Conservation (phyloP, 2,888 invertebrate species). For the Catocala fraxini region DNA sequence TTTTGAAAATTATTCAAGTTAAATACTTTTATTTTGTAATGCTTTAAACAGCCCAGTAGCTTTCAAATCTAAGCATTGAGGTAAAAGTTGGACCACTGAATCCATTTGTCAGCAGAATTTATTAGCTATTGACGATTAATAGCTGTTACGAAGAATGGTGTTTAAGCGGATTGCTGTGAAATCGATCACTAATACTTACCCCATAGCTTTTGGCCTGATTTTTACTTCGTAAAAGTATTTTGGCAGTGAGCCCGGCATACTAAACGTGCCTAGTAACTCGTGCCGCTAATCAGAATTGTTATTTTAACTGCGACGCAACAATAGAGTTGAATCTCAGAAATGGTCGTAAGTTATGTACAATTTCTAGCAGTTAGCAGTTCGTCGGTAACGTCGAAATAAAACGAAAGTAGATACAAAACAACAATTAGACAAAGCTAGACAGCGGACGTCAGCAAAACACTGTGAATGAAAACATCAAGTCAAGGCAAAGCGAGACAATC, state of each 20-base stretch:
- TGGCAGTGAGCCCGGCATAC: conserved; percentile 21
- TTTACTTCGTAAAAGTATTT: conserved; percentile 19
- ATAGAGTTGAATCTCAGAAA: conserved; percentile 24
- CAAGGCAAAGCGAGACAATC: conserved; percentile 71
- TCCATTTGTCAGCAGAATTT: no score
- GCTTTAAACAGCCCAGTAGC: no score
- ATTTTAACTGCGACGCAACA: conserved; percentile 30
- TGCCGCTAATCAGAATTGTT: conserved; percentile 22
- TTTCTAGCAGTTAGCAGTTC: conserved; percentile 26
- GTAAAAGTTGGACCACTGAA: no score
- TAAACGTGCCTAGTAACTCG: conserved; percentile 21
- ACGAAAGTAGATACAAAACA: conserved; percentile 67
- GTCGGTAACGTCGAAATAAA: conserved; percentile 53
- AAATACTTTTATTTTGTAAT: no score
- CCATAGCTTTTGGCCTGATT: conserved; percentile 25
- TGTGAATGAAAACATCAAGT: conserved; percentile 82
- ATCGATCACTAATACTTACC: conserved; percentile 11
- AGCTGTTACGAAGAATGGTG: conserved; percentile 7
- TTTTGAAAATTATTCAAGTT: no score
- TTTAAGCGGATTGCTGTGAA: conserved; percentile 15
- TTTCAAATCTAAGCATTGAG: no score
- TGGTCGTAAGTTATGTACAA: conserved; percentile 23
- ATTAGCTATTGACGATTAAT: no score
- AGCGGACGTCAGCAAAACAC: conserved; percentile 73
- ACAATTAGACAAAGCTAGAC: conserved; percentile 59